Base-by-base conservation (phyloP, 2,888 invertebrate genomes). In the Rotaria sp. region DNA sequence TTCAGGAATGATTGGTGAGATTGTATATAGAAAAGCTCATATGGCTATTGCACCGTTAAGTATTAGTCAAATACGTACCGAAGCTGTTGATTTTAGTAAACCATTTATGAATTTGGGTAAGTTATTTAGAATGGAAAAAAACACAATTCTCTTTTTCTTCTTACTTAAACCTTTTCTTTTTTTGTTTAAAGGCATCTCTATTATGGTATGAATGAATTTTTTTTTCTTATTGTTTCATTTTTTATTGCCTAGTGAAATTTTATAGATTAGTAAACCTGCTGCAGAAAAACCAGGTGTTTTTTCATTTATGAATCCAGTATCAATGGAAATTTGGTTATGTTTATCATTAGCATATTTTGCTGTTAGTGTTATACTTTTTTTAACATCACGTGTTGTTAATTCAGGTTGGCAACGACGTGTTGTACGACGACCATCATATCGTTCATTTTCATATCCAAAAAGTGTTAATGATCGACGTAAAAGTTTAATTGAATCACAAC, bases 31-130 rank as follows among this genome's bases (percentile, higher is more conserved):
- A 26, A 45, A 45, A 80, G 96, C 96, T 35, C 97, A 98, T 91
- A 94, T 98, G 90, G 96, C 96, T 1, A 94, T 98, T 87, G 96
- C 97, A 52, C 95, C 97, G 75, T 93, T 98, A 92, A 96, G 96
- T 45, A 96, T 97, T 89, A 96, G 96, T 84, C 94, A 95, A 38
- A 96, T 95, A 90, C 93, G 97, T 84, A 96, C 97, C 92, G 93
- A 95, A 88, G 96, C 96, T 88, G 96, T 98, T 89, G 97, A 98
- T 92, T 97, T 98, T 92, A 96, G 95, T 90, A 97, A 97, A 91
- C 97, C 98, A 11, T 98, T 97, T 92, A 95, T 98, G 94, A 95
- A 96, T 38, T 93, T 97, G 87, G 96, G 97, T 87, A 96, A 96
- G 90, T 96, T 96, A 95, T n/a, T 30, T 35, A 2, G 18, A 57